Conservation (phyloP, 2,888 invertebrate genomes). For the Pantelozetes paolii region DNA sequence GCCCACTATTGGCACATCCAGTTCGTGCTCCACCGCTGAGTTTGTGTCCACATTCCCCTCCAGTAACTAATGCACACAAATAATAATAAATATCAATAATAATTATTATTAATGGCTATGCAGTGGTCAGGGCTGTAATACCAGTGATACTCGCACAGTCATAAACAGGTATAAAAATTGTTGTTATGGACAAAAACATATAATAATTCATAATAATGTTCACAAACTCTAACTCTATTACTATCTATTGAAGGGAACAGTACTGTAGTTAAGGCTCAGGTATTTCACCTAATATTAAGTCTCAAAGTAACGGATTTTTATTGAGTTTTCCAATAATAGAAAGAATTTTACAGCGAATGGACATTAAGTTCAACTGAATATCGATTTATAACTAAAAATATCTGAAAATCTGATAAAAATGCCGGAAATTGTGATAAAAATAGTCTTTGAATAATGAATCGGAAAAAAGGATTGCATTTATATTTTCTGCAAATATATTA, state of each 20-base stretch:
- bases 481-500: no score
- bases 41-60: conserved; percentile 80
- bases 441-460: no score
- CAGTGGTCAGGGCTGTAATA: not conserved
- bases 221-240: not conserved
- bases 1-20: conserved; percentile 73
- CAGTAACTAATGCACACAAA: conserved; percentile 10
- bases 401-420: not conserved
- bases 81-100: not conserved
- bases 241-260: no score
- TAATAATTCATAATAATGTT: not conserved
- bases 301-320: not conserved
- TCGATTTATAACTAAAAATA: not conserved
- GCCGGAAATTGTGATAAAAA: not conserved
- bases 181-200: not conserved
- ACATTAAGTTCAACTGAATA: not conserved
- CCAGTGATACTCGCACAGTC: not conserved
- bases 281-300: not conserved
- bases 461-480: no score
- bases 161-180: not conserved
- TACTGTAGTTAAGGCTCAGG: not conserved
- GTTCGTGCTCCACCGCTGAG: conserved; percentile 67
- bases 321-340: not conserved
- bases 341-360: not conserved
- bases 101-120: conserved; percentile 16